phyloP scores from a whole-genome alignment of 1,140 invertebrate species.

The Zaprionus davidi region DNA sequence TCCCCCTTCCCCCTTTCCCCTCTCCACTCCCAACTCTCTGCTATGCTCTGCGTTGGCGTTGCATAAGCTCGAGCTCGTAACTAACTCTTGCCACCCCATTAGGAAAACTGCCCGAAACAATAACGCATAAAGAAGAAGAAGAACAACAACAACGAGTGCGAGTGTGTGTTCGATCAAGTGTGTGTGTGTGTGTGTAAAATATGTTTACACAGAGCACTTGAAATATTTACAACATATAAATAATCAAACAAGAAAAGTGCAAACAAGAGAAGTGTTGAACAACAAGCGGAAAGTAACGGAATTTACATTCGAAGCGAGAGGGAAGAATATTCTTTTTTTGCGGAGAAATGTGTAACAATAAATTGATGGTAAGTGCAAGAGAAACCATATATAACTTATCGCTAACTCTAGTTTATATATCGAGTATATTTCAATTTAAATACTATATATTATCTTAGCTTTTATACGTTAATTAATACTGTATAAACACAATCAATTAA shows the following conservation, averaged over 20 bases:
- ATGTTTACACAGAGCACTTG: constrained; percentile 54
- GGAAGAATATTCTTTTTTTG: constrained; percentile 63
- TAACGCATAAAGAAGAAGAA: constrained; percentile 38
- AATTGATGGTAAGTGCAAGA: constrained; percentile 69
- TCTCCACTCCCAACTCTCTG: neutral
- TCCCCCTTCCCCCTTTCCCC: neutral
- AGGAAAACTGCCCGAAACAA: constrained; percentile 53
- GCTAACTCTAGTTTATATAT: neutral
- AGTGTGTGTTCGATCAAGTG: constrained; percentile 21
- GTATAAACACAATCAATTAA: constrained; percentile 2
- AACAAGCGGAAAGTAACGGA: constrained; percentile 18
- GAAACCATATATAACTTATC: neutral
- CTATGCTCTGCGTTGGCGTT: constrained; percentile 62
- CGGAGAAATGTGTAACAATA: constrained; percentile 80
- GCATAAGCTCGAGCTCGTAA: constrained; percentile 53
- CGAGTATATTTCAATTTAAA: neutral
- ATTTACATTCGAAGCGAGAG: constrained; percentile 33
- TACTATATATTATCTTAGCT: constrained; percentile 5
- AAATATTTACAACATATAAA: constrained; percentile 52
- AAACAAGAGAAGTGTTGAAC: constrained; percentile 49
- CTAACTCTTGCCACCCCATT: constrained; percentile 35
- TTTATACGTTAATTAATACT: neutral
- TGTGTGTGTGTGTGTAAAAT: constrained; percentile 56
- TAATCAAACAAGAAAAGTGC: constrained; percentile 46
- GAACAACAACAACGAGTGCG: constrained; percentile 31